Base-by-base conservation (phyloP, 92 coral and sea anemone genomes). In the Porites cylindrica region DNA sequence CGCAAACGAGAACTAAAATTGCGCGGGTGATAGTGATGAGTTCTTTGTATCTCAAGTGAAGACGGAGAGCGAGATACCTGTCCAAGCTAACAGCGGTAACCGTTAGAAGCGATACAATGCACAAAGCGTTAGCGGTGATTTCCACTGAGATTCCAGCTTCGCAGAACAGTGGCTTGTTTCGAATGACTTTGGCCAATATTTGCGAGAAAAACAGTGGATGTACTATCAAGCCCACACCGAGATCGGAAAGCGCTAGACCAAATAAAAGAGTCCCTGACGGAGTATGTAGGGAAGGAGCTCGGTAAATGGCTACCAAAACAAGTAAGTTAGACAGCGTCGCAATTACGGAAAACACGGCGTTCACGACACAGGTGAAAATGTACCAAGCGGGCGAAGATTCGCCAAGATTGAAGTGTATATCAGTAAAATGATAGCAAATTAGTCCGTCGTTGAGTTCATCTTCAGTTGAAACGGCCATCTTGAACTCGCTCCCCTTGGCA, bases 21-120 rank as follows among this genome's bases (percentile, higher is more conserved):
- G 64, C 65, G 23, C 88, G 80, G 47, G 54, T 61, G 68, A 75
- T 29, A 0, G 82, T 85, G n/a, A 76, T 51, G 10, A 85, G 75
- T 18, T 85, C 88, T 4, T 52, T 29, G 76, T 85, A 85, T 24
- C 88, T 66, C 47, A 77, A n/a, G 24, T 85, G 88, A 26, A 75
- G 88, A 8, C 66, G 78, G 38, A 85, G 74, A 6, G 82, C 81
- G 6, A 85, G 54, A 63, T 62, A 75, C 81, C 76, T 51, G 68
- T 85, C 88, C 56, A 75, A 56, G 50, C 74, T 52, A 26, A 85
- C 82, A 32, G 88, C 88, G 72, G 88, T 85, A 18, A 85, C 82
- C 2, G 88, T 85, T 17, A 75, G 67, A 4, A 85, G 88, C 38
- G 88, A 75, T 16, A 85, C 82, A 21, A 75, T 54, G 38, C 81